Evolutionary conservation across 2,113 vertebrate genomes (phyloP).

Genomic region (Halichoeres trimaculatus): DNA sequence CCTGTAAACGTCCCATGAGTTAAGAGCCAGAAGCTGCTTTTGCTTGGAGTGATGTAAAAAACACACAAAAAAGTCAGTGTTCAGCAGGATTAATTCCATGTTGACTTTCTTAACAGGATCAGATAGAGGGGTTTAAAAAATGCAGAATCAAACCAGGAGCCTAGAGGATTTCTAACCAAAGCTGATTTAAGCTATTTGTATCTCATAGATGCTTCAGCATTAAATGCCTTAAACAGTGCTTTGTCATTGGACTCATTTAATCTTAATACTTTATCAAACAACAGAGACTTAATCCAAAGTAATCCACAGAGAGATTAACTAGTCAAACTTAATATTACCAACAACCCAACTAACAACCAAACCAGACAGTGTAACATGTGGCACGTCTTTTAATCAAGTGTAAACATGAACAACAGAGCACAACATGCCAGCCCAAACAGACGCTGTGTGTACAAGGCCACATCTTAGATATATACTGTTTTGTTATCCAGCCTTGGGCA

Average conservation of each 20-base stretch:
- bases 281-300: background rate
- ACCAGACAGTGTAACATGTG: background rate
- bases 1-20: conserved; percentile 23
- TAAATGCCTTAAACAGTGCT: background rate
- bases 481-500: conserved; percentile 40
- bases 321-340: background rate
- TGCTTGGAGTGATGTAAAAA: conserved; percentile 15
- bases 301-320: background rate
- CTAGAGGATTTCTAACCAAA: conserved; percentile 25
- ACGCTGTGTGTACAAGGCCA: conserved; percentile 17
- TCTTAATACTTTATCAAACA: conserved; percentile 9
- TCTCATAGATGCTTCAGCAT: conserved; percentile 1
- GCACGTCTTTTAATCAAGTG: conserved; percentile 3
- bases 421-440: conserved; percentile 16
- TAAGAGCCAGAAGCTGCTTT: conserved; percentile 22
- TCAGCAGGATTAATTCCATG: conserved; percentile 23
- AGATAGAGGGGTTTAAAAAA: conserved; percentile 6
- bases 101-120: conserved; percentile 35
- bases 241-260: conserved; percentile 6
- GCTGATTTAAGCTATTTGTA: conserved; percentile 7
- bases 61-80: conserved; percentile 21
- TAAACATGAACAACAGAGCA: conserved; percentile 18
- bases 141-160: conserved; percentile 13
- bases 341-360: conserved; percentile 18
- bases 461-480: conserved; percentile 32